Base-by-base conservation (phyloP, 1,140 invertebrate species). In the Drosophila grimshawi region DNA sequence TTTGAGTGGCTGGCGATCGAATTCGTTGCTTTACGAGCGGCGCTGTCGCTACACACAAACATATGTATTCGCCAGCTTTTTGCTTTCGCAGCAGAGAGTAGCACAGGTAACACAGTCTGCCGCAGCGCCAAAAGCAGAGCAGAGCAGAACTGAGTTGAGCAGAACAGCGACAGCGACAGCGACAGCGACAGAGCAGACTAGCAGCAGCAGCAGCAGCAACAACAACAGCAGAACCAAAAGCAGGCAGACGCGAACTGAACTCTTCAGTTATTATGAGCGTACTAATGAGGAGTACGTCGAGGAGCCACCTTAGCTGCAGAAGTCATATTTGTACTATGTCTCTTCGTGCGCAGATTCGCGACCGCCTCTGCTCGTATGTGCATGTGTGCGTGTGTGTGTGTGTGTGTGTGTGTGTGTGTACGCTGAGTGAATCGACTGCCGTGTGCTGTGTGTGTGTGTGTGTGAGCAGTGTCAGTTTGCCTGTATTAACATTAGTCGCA, bases 221-320 rank as follows among this genome's bases (percentile, higher is more conserved):
- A 27, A 8, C 2, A 37, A 32, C 43, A 53, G 63, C 32, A 73
- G 56, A n/a, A 19, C n/a, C 61, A 53, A 49, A 37, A 37, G 37
- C 46, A 49, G 55, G 32, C 48, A 46, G 74, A 19, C 64, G 60
- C 64, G 59, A 79, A 88, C 79, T 72, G 79, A 86, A 76, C 76
- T 73, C 83, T 78, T 80, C 83, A 76, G 76, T 79, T 61, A 80
- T 83, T 86, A 82, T 86, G 72, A 88, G 72, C 79, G 67, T 82
- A 86, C 82, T 86, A 86, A 88, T 82, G 80, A 86, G 83, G 76
- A 86, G 82, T 55, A 30, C 35, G 37, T 27, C 19, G 76, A 64
- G 80, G 55, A 55, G 63, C 71, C 72, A 67, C 45, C 59, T 51
- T 37, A 19, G 56, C 37, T 62, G 45, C 35, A 65, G 19, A 29